Evolutionary conservation across 2,113 vertebrate species (phyloP), one percentile per base, ranked within the genome.

Genomic region (Vulpes ferrilata): DNA sequence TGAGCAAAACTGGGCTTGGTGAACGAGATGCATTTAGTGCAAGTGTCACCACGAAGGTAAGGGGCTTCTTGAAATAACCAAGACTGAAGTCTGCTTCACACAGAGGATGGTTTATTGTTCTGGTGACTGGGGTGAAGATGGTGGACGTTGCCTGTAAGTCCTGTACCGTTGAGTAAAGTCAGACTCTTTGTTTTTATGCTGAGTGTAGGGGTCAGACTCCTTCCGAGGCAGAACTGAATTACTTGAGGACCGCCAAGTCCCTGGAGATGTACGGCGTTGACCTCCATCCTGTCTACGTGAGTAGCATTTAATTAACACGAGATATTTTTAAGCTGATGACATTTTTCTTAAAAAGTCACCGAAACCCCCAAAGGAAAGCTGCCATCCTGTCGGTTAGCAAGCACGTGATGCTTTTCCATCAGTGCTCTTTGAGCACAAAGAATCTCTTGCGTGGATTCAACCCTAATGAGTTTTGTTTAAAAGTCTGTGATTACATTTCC

Each of bases 221-320:
- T 86, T 98, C 99, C 65, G 99, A 99, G 93, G 99, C 99, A 57
- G 99, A 99, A 98, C 80, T 97, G 38, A 99, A 99, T 98, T 99
- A 99, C 97, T 99, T 99, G 97, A 98, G 98, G 97, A 98, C 99
- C 76, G 99, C 99, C 98, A 99, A 99, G 96, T 98, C 99, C 38
- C 98, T 99, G 98, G 99, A 99, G 98, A 99, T 99, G 99, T 99
- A 99, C 60, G 99, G 99, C 25, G 99, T 99, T 65, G 99, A 99
- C 98, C 99, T 99, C 95, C 99, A 99, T 96, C 99, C 99, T 55
- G 99, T 99, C 97, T 99, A 99, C 86, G 99, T 99, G 98, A 99
- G 99, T 99, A 96, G 67, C 97, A 83, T 97, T 98, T 96, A 93
- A 97, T 98, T 97, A 91, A 95, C 85, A 85, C 51, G 74, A 71